Evolutionary conservation across 2,113 vertebrate species (phyloP), one percentile per base, ranked within the genome.

Genomic region (Corapipo altera): DNA sequence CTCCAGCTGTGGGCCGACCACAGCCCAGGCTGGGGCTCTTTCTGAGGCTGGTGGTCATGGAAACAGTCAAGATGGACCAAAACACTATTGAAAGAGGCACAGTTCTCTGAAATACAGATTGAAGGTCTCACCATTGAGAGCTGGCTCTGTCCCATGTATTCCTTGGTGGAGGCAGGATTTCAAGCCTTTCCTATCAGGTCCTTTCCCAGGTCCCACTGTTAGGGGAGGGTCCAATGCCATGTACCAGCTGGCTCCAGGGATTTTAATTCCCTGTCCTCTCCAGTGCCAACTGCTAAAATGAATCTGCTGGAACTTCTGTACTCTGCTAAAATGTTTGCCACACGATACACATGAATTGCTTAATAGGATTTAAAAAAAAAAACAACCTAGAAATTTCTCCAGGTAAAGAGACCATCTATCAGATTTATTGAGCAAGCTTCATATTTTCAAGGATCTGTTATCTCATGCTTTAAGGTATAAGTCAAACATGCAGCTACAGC

Each of bases 31-130:
- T 21, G 55, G 9, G 52, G 43, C 52, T 91, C 24, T 7, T 30
- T 55, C 30, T 0, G 1, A 33, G 7, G 4, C 19, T 58, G 30
- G 3, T 0, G 4, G 12, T 5, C 44, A 12, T 2, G 30, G 61
- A 54, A 62, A 58, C 32, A 51, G 15, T 1, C 0, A 6, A 49
- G 59, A 69, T 0, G 8, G 30, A 15, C 39, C 39, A 51, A 76
- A 80, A 51, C 2, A 3, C 8, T 33, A 0, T 46, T 59, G 78
- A 5, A 85, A 55, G 78, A 58, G 19, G 10, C 1, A 3, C 24
- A 48, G 24, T 3, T 74, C 37, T 78, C 32, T 55, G 39, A 54
- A 81, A 37, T 16, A 46, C 15, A 7, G 1, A 6, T 17, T 3
- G 9, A 58, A 66, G 33, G 26, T 35, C 15, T 75, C 1, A 1